phyloP scores from a whole-genome alignment of 1,140 invertebrate genomes.

The Panagrolaimus sp. region DNA sequence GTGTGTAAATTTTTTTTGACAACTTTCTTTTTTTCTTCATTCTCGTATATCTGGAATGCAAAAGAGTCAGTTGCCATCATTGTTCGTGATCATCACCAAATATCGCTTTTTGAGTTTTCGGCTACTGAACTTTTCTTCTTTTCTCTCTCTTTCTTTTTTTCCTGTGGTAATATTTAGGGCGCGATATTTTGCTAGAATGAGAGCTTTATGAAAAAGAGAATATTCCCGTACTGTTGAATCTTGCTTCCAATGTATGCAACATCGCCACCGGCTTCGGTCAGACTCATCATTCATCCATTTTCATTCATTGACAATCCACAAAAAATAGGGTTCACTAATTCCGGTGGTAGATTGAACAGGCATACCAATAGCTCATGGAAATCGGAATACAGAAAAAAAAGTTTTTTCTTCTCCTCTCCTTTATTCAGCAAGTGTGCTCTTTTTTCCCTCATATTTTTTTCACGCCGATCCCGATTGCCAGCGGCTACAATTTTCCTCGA shows the following conservation, averaged over 20 bases:
- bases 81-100: no score
- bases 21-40: no score
- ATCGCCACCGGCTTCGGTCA: constrained; percentile 7
- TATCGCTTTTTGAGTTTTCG: no score
- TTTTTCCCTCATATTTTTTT: constrained; percentile 5
- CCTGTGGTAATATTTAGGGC: neutral
- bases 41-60: no score
- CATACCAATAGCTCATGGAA: no score
- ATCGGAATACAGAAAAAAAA: no score
- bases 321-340: constrained; percentile 4
- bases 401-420: no score
- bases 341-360: neutral
- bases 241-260: constrained; percentile 1
- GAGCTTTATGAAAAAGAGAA: neutral
- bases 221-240: neutral
- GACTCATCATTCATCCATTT: constrained; percentile 14
- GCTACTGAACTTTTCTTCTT: no score
- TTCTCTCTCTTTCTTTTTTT: no score
- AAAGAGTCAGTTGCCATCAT: no score
- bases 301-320: neutral
- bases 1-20: no score
- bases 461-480: constrained; percentile 15
- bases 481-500: neutral
- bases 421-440: neutral
- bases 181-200: neutral